These are phyloP conservation scores for Zaprionus davidi DNA, from an alignment of 1,140 invertebrate species.

Conservation along the genomic window DNA sequence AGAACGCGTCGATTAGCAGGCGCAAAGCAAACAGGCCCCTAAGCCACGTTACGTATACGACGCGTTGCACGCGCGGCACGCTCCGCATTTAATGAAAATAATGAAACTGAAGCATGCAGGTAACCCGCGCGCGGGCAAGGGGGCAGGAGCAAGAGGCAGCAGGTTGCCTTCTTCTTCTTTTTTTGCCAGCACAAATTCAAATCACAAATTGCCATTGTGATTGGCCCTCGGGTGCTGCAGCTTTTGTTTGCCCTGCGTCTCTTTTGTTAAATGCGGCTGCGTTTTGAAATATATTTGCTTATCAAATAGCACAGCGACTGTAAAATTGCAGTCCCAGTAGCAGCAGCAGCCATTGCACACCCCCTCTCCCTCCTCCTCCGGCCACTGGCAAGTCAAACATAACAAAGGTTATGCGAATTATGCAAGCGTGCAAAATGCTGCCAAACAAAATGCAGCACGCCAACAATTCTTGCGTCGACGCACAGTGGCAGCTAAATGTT, in stretches of 20 bases:
- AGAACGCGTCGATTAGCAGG: conserved; percentile 42
- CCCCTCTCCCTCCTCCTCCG: background rate
- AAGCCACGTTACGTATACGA: conserved; percentile 23
- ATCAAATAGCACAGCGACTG: conserved; percentile 38
- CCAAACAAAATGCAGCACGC: conserved; percentile 10
- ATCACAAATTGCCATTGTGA: conserved; percentile 29
- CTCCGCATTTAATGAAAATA: conserved; percentile 32
- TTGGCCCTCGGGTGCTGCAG: conserved; percentile 9
- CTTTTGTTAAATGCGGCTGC: conserved; percentile 31
- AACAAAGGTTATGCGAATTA: conserved; percentile 50
- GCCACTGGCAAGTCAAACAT: conserved; percentile 32
- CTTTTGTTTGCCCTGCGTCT: conserved; percentile 20
- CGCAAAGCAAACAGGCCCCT: conserved; percentile 18
- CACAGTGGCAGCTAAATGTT: conserved; percentile 20
- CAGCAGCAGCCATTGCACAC: background rate
- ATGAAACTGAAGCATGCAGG: conserved; percentile 29
- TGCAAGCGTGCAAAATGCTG: conserved; percentile 38
- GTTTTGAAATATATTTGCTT: conserved; percentile 49
- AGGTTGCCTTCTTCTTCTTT: background rate
- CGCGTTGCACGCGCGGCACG: conserved; percentile 4
- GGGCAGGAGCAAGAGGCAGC: too few relatives aligned
- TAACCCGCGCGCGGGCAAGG: background rate
- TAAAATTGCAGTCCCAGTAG: conserved; percentile 13
- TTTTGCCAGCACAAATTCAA: conserved; percentile 4
- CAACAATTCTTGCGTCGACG: conserved; percentile 12